Percentiles rank a stretch among this genome's conserved stretches.
Conservation (phyloP, 1,140 invertebrate species). For the Diorhabda carinulata region DNA sequence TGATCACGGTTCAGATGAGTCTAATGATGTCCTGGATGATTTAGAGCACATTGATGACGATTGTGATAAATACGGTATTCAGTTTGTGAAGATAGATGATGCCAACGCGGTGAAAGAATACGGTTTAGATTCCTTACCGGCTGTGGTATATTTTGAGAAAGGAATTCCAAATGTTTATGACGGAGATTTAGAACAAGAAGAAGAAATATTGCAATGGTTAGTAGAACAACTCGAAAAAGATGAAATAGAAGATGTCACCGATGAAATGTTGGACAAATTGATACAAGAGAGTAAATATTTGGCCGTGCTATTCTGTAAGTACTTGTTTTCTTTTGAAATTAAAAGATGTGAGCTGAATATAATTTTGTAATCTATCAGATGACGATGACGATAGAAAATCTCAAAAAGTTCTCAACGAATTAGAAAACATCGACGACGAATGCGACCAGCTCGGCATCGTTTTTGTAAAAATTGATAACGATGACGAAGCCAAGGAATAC, state of each 20-base stretch:
- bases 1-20: conserved; percentile 80
- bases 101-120: conserved; percentile 75
- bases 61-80: conserved; percentile 85
- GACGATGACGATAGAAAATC: conserved; percentile 88
- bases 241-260: conserved; percentile 92
- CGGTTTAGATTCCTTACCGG: conserved; percentile 76
- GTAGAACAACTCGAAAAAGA: conserved; percentile 82
- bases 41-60: conserved; percentile 92
- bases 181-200: conserved; percentile 86
- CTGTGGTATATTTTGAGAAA: conserved; percentile 90
- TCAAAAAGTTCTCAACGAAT: conserved; percentile 77
- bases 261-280: conserved; percentile 87
- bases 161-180: conserved; percentile 89
- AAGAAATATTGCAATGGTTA: conserved; percentile 86
- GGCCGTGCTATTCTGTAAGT: conserved; percentile 90
- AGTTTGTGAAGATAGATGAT: conserved; percentile 92
- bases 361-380: conserved; percentile 56
- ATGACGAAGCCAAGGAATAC: conserved; percentile 84
- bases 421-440: conserved; percentile 94
- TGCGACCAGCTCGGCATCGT: conserved; percentile 81
- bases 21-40: conserved; percentile 76
- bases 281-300: conserved; percentile 85
- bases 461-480: conserved; percentile 91
- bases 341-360: background rate
- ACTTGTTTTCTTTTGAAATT: conserved; percentile 3